A percentile compares a stretch with the other conserved stretches of the same genome.
phyloP scores from a whole-genome alignment of 2,888 invertebrate genomes.

The Sphaerophoria taeniata region DNA sequence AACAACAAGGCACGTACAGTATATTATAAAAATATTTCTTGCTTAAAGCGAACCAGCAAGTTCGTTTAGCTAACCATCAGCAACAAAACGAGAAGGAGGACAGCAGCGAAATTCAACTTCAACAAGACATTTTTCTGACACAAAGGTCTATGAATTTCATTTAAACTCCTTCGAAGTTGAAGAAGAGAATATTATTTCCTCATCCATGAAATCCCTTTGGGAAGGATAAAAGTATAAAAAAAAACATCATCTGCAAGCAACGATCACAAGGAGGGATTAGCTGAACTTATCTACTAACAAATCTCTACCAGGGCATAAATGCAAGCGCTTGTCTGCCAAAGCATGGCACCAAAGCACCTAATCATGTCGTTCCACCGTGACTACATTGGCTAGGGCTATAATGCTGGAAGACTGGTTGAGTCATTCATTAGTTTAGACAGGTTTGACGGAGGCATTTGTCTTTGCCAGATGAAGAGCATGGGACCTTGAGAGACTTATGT shows the following conservation, averaged over 20 bases:
- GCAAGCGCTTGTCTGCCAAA: constrained; percentile 38
- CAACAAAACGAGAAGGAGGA: constrained; percentile 40
- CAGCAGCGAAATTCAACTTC: constrained; percentile 18
- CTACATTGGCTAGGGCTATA: constrained; percentile 41
- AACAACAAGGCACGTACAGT: constrained; percentile 30
- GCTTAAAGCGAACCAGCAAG: constrained; percentile 25
- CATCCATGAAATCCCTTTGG: constrained; percentile 31
- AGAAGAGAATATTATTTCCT: not conserved
- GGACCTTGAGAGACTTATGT: not conserved
- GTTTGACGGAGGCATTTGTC: constrained; percentile 52
- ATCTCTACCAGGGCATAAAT: constrained; percentile 55
- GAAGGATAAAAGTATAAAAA: constrained; percentile 8
- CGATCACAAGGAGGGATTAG: constrained; percentile 55
- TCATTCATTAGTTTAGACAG: constrained; percentile 61
- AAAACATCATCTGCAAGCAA: constrained; percentile 20
- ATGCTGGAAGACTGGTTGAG: constrained; percentile 47
- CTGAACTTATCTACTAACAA: constrained; percentile 60
- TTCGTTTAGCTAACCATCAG: constrained; percentile 4
- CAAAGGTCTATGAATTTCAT: constrained; percentile 63
- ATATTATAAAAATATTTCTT: constrained; percentile 47
- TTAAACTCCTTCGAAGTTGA: constrained; percentile 32
- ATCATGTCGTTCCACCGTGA: constrained; percentile 67
- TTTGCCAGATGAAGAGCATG: constrained; percentile 44
- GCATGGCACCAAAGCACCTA: constrained; percentile 55
- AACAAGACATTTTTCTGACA: constrained; percentile 53